Conservation (phyloP, 2,888 invertebrate species). For the Agrotis exclamationis region DNA sequence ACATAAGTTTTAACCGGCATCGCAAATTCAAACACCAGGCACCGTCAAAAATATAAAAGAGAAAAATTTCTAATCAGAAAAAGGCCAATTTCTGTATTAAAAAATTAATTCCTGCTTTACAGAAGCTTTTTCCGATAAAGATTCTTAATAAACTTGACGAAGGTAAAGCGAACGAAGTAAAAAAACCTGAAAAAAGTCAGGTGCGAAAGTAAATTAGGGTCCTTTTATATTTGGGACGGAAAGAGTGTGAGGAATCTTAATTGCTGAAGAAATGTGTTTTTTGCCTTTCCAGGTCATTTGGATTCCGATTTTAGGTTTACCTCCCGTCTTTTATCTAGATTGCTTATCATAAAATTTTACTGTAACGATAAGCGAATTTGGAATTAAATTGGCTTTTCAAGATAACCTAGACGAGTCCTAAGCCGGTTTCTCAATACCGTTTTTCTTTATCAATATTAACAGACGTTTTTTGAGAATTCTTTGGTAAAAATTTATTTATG, state of each 20-base stretch:
- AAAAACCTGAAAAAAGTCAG: slow-evolving; percentile 23
- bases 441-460: background rate
- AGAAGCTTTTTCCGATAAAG: slow-evolving; percentile 67
- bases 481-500: too few relatives aligned
- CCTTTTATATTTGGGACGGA: slow-evolving; percentile 31
- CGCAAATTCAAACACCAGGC: background rate
- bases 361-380: background rate
- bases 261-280: slow-evolving; percentile 15
- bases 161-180: slow-evolving; percentile 60
- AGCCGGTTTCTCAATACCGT: too few relatives aligned
- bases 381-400: background rate
- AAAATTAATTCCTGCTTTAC: slow-evolving; percentile 80
- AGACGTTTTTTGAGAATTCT: too few relatives aligned
- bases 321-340: background rate
- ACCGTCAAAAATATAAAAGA: slow-evolving; percentile 6
- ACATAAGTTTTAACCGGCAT: too few relatives aligned
- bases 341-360: background rate
- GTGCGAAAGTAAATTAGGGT: slow-evolving; percentile 36
- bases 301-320: background rate
- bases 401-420: background rate
- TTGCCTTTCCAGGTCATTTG: background rate
- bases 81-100: slow-evolving; percentile 67
- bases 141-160: slow-evolving; percentile 80
- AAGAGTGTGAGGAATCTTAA: slow-evolving; percentile 43
- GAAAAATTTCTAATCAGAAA: slow-evolving; percentile 35